Base-by-base conservation (phyloP, 2,113 vertebrate species). In the Herpailurus yagouaroundi region DNA sequence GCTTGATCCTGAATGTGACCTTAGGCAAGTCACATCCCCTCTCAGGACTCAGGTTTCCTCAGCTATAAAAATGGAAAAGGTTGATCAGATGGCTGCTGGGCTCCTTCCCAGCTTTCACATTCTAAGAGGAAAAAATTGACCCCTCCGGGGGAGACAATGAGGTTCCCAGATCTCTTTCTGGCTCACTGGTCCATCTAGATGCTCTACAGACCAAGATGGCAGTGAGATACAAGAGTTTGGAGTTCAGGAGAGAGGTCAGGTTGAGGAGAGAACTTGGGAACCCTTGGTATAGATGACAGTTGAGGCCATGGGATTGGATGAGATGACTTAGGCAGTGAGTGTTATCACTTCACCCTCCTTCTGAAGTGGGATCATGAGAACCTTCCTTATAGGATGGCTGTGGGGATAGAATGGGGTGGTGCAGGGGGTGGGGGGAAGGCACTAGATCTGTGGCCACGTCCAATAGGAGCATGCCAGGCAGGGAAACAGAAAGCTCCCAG, bases 41-140 rank as follows among this genome's bases (percentile, higher is more conserved):
- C 80, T 81, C 64, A 77, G 90, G 94, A 85, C 79, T 95, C 85
- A 76, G 85, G 82, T 93, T 97, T 96, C 87, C 86, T 93, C 60
- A 69, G 77, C 57, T 93, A 10, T 73, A 81, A 85, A 92, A n/a
- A 74, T 50, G 19, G 50, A 96, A 81, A 91, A 86, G 18, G 23
- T 92, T 73, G 85, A 68, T 92, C 94, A 97, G 95, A 95, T 95
- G 94, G 96, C 33, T 33, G 3, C 57, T 69, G 81, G 71, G 86
- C 93, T 23, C 81, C 12, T 79, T 81, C 90, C 96, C 88, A 90
- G 52, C 21, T 66, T 38, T 84, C 68, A n/a, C 8, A 77, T 74
- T 86, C 66, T 16, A 57, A 60, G 63, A 1, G 1, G 15, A 79
- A 19, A 64, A n/a, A 11, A 33, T 11, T 10, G 31, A 66, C 18